Base-by-base conservation (phyloP, 2,888 invertebrate species). In the Sphinx pinastri region DNA sequence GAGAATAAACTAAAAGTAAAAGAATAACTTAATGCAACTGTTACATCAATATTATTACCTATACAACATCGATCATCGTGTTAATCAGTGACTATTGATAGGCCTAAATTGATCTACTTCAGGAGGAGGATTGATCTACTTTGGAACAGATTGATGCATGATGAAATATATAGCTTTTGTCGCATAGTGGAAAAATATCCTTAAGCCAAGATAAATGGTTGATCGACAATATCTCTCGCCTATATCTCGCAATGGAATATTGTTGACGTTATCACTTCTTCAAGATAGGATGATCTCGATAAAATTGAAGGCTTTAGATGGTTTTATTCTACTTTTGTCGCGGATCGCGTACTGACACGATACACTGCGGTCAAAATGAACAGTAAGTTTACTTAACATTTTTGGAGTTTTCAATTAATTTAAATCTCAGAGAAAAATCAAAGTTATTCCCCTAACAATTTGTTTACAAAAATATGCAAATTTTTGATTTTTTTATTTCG, bases 311-410 rank as follows among this genome's bases (percentile, higher is more conserved):
- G 79, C 75, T 83, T 81, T 80, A 74, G 71, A 57, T 69, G 14
- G 71, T 75, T 73, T 73, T 76, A 77, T 75, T 78, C 88, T 91
- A 93, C 83, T 92, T 85, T 79, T 81, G 81, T 84, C 78, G 77
- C 75, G 73, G 85, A 88, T 87, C 88, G 88, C 89, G 80, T 74
- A 78, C 81, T 79, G 78, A 75, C 79, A 81, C 79, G 76, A 77
- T 74, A 72, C 72, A 75, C 81, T 81, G 89, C 89, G 85, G 83
- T 88, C 88, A 87, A 83, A 79, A 93, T 93, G 93, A 87, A 84
- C 80, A 83, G 93, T 93, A 83, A 91, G 92, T 92, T 72, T 47
- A 60, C 70, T 38, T 72, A 63, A 68, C 57, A 66, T 67, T 67
- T 72, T 70, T 51, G 51, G 13, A 47, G 2, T 71, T 16, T 60